phyloP scores from a whole-genome alignment of 2,888 invertebrate species.

The Myopa testacea region DNA sequence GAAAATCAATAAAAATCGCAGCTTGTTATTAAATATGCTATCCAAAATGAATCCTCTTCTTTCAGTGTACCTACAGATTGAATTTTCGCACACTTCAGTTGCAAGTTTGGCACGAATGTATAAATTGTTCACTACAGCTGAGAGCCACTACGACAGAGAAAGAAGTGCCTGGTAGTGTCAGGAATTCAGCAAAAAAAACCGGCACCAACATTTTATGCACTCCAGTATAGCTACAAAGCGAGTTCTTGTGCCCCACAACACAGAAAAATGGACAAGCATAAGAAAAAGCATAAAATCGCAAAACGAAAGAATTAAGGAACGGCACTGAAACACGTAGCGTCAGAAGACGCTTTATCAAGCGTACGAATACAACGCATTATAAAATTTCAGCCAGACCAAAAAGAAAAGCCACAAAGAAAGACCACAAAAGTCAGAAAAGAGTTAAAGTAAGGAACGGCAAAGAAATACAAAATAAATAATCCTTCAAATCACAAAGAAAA shows the following conservation, averaged over 20 bases:
- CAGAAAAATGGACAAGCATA: neutral
- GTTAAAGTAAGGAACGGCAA: too few species aligned
- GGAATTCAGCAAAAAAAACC: neutral
- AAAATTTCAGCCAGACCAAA: neutral
- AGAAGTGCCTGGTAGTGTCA: slow-evolving; percentile 28
- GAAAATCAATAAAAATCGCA: too few species aligned
- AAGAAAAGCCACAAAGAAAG: too few species aligned
- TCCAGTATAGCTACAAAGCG: neutral
- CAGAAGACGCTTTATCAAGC: neutral
- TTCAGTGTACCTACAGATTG: neutral
- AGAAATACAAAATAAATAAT: neutral
- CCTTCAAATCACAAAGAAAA: neutral
- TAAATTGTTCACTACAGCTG: slow-evolving; percentile 6
- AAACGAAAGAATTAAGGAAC: neutral
- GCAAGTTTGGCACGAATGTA: neutral
- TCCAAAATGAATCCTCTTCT: neutral
- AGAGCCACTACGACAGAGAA: neutral
- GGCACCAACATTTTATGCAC: neutral
- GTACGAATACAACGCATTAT: too few species aligned
- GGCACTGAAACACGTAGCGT: neutral
- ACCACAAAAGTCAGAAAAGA: too few species aligned
- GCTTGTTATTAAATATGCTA: too few species aligned
- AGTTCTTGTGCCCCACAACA: neutral
- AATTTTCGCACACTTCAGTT: neutral
- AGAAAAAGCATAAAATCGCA: neutral